Conservation (phyloP, 2,888 invertebrate species). For the Chironomus riparius region DNA sequence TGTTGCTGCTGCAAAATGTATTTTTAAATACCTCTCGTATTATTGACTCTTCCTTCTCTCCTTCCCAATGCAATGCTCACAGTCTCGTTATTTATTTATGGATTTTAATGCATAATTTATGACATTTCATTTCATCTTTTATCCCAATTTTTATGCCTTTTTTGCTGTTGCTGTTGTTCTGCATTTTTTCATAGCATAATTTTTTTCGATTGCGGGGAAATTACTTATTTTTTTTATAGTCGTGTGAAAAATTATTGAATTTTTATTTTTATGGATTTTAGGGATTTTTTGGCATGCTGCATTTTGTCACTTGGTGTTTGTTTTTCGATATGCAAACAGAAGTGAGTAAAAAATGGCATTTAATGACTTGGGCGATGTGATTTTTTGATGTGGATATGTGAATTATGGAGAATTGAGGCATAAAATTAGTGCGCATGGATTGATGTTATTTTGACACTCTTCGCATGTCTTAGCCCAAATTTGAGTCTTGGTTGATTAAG, state of each 20-base stretch:
- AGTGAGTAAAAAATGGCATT: too few relatives aligned
- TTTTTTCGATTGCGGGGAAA: neutral
- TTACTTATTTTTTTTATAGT: neutral
- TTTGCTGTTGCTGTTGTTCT: too few relatives aligned
- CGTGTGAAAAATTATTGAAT: neutral
- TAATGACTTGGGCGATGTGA: too few relatives aligned
- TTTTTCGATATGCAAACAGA: too few relatives aligned
- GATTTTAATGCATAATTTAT: slow-evolving; percentile 15
- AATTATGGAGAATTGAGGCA: too few relatives aligned
- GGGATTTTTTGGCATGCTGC: neutral
- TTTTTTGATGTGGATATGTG: too few relatives aligned
- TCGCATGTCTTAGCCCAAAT: too few relatives aligned
- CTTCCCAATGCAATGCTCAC: neutral
- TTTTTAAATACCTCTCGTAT: slow-evolving; percentile 2
- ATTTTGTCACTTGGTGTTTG: neutral
- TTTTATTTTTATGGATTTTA: neutral
- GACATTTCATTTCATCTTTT: neutral
- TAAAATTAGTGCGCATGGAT: too few relatives aligned
- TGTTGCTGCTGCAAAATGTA: neutral
- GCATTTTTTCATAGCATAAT: too few relatives aligned
- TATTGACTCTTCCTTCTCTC: neutral
- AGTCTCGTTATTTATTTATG: slow-evolving; percentile 12
- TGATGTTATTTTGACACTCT: too few relatives aligned
- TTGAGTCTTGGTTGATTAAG: too few relatives aligned
- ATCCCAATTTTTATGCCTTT: neutral